A percentile compares a stretch with the other conserved stretches of the same genome.
Evolutionary conservation across 30 jellyfish, hydroid and myxozoan genomes (phyloP).

Genomic region (Turritopsis rubra): DNA sequence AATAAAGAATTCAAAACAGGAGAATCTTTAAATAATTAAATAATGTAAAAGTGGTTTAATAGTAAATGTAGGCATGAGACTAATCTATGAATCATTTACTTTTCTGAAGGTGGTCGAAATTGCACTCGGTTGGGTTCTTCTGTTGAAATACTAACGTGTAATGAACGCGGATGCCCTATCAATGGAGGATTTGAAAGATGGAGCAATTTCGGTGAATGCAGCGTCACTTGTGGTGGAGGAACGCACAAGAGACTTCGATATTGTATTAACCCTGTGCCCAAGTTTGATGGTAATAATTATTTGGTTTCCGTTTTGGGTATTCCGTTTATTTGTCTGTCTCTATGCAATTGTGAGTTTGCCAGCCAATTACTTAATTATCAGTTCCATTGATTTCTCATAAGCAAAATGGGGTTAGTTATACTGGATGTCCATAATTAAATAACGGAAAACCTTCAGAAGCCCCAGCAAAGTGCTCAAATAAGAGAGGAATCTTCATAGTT

Average conservation of each 20-base stretch:
- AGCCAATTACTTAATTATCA: too few relatives aligned
- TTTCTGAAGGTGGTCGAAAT: slow-evolving; percentile 12
- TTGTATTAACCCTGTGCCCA: slow-evolving; percentile 27
- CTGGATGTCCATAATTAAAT: too few relatives aligned
- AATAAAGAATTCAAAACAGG: too few relatives aligned
- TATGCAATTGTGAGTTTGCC: too few relatives aligned
- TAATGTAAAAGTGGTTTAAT: too few relatives aligned
- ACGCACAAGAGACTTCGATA: slow-evolving; percentile 6
- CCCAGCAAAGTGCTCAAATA: too few relatives aligned
- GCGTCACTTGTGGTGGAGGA: slow-evolving; percentile 21
- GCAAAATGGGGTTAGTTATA: too few relatives aligned
- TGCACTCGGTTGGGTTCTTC: slow-evolving; percentile 26
- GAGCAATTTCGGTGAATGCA: slow-evolving; percentile 27
- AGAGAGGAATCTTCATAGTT: too few relatives aligned
- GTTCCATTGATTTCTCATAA: too few relatives aligned
- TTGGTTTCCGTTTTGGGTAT: not conserved
- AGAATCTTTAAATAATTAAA: too few relatives aligned
- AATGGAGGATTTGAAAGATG: slow-evolving; percentile 28
- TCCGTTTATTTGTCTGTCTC: not conserved
- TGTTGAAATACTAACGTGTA: slow-evolving; percentile 1
- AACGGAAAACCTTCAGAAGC: too few relatives aligned
- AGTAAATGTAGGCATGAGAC: too few relatives aligned
- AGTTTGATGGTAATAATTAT: slow-evolving; percentile 15
- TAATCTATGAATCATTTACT: not conserved
- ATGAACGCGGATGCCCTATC: not conserved